Conservation (phyloP, 2,113 vertebrate genomes). For the Hippopotamus amphibius region DNA sequence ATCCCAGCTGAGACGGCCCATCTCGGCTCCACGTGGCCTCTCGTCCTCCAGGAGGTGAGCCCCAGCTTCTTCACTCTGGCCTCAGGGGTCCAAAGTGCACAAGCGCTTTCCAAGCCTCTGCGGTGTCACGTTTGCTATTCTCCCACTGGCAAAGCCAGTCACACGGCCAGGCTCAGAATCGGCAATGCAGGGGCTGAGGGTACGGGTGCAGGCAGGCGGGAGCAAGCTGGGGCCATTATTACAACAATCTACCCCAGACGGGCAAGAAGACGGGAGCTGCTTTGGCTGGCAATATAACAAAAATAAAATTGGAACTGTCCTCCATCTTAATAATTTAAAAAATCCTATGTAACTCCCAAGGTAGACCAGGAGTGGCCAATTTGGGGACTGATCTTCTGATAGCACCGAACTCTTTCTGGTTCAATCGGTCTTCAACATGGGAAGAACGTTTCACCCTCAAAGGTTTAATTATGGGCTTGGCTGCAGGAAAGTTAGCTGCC, state of each 20-base stretch:
- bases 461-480: background rate
- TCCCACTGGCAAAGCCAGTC: background rate
- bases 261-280: no score
- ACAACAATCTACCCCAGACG: no score
- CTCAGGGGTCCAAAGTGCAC: no score
- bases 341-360: background rate
- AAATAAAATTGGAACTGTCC: background rate
- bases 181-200: background rate
- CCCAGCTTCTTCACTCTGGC: background rate
- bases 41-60: background rate
- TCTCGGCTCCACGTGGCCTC: background rate
- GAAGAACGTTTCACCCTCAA: background rate
- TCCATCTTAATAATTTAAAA: background rate
- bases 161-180: background rate
- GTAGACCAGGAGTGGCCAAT: background rate
- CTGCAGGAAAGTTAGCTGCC: background rate
- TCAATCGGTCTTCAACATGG: background rate
- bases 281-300: background rate
- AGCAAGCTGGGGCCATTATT: background rate
- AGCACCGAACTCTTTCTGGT: background rate
- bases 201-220: accelerated
- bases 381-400: background rate
- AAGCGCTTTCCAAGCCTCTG: background rate
- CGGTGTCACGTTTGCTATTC: no score
- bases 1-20: accelerated